Conservation (phyloP, 2,797 vertebrate genomes). For the Etheostoma perlongum region DNA sequence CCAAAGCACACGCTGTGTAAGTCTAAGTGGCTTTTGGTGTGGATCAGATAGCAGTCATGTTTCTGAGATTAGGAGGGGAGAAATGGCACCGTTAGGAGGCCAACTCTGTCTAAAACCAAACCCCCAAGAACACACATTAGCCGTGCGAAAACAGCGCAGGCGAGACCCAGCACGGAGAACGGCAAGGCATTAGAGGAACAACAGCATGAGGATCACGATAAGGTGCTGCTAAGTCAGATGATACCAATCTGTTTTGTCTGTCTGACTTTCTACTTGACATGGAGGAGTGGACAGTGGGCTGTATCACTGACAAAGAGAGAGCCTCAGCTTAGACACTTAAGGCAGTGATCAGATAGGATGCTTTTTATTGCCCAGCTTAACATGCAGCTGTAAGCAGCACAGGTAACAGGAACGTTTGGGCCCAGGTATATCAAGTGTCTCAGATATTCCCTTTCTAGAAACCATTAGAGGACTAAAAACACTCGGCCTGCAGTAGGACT, state of each 20-base stretch:
- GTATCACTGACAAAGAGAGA: slow-evolving; percentile 54
- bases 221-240: slow-evolving; percentile 58
- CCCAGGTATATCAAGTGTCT: slow-evolving; percentile 25
- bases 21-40: slow-evolving; percentile 68
- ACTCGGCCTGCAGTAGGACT: neutral
- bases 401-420: neutral
- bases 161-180: slow-evolving; percentile 15
- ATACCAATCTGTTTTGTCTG: slow-evolving; percentile 70
- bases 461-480: slow-evolving; percentile 17
- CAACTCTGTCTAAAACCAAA: slow-evolving; percentile 71
- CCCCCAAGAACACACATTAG: slow-evolving; percentile 67
- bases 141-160: slow-evolving; percentile 19
- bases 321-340: slow-evolving; percentile 51
- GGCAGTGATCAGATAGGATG: slow-evolving; percentile 50
- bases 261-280: slow-evolving; percentile 63
- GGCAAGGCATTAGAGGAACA: slow-evolving; percentile 61
- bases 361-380: slow-evolving; percentile 43
- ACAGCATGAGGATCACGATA: slow-evolving; percentile 62
- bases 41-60: slow-evolving; percentile 78
- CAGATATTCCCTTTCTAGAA: slow-evolving; percentile 15
- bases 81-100: slow-evolving; percentile 53
- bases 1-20: slow-evolving; percentile 46
- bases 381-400: slow-evolving; percentile 10
- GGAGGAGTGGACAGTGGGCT: slow-evolving; percentile 51
- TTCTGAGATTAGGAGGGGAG: slow-evolving; percentile 71